Evolutionary conservation across 1,140 invertebrate genomes (phyloP).

Genomic region (Lineus longissimus): DNA sequence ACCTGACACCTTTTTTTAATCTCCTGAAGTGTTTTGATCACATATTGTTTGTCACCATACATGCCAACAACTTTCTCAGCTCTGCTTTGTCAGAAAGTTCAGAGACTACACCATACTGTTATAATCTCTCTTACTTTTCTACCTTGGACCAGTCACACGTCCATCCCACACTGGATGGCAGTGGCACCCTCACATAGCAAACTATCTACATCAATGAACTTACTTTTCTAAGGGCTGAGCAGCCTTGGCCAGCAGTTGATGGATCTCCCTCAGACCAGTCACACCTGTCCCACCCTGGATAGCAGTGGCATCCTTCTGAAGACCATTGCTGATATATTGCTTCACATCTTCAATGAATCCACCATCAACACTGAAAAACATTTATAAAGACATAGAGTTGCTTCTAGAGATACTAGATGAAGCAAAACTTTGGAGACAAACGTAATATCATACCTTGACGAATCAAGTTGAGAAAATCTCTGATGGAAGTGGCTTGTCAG

Average conservation of each 20-base stretch:
- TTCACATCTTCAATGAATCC: slow-evolving; percentile 36
- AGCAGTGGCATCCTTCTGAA: slow-evolving; percentile 29
- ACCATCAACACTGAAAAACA: slow-evolving; percentile 33
- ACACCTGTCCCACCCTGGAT: slow-evolving; percentile 15
- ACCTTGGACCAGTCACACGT: too few species aligned
- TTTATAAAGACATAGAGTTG: not conserved
- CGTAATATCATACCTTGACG: slow-evolving; percentile 34
- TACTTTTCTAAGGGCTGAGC: slow-evolving; percentile 36
- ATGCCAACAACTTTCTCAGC: too few species aligned
- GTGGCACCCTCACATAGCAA: too few species aligned
- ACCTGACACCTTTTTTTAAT: too few species aligned
- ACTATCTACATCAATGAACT: too few species aligned
- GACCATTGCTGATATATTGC: slow-evolving; percentile 34
- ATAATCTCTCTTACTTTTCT: too few species aligned
- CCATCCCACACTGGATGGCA: too few species aligned
- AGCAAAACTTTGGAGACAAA: not conserved
- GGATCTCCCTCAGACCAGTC: slow-evolving; percentile 30
- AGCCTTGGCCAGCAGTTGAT: slow-evolving; percentile 30
- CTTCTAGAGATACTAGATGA: not conserved
- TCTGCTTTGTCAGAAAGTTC: too few species aligned
- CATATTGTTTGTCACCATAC: too few species aligned
- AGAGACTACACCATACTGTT: too few species aligned
- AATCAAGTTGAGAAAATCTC: slow-evolving; percentile 27
- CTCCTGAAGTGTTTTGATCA: too few species aligned
- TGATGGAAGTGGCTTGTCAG: slow-evolving; percentile 8